Evolutionary conservation across 2,888 invertebrate species (phyloP), one percentile per base, ranked within the genome.

Genomic region (Xestobium rufovillosum): DNA sequence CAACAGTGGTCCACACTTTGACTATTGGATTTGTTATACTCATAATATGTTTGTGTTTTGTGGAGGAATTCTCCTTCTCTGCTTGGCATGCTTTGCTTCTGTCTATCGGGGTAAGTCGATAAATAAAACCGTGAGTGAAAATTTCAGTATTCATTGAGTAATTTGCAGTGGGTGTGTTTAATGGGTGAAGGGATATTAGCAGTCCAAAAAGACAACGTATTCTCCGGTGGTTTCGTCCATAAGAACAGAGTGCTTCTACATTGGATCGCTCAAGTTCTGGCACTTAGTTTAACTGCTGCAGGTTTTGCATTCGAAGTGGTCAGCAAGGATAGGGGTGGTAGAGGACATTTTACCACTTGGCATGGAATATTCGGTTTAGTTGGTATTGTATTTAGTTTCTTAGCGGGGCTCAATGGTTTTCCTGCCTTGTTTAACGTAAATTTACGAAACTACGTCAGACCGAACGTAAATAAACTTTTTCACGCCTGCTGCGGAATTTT

Each of bases 81-180:
- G 53, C 53, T 9, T 56, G 55, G 55, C 56, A 56, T 34, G 55
- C 56, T 4, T 33, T 56, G 9, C 39, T 56, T 10, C 36, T 56
- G 38, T 48, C 51, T 11, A 27, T 53, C 15, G 56, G 56, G 42
- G 56, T 56, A 46, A 54, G 53, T 49, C n/a, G n/a, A n/a, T n/a
- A n/a, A n/a, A n/a, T n/a, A n/a, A n/a, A n/a, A n/a, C n/a, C n/a
- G n/a, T n/a, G n/a, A n/a, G n/a, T n/a, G n/a, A n/a, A n/a, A n/a
- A n/a, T n/a, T n/a, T n/a, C n/a, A n/a, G n/a, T n/a, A n/a, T n/a
- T n/a, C n/a, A n/a, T n/a, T n/a, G n/a, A n/a, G n/a, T n/a, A n/a
- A 43, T n/a, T 61, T 63, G 41, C 38, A 65, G 64, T 64, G 61
- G 60, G 49, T 56, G 45, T 41, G 63, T 3, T 27, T 64, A 16